Evolutionary conservation across 2,888 invertebrate genomes (phyloP), one percentile per base, ranked within the genome.

Genomic region (Brenthis ino): DNA sequence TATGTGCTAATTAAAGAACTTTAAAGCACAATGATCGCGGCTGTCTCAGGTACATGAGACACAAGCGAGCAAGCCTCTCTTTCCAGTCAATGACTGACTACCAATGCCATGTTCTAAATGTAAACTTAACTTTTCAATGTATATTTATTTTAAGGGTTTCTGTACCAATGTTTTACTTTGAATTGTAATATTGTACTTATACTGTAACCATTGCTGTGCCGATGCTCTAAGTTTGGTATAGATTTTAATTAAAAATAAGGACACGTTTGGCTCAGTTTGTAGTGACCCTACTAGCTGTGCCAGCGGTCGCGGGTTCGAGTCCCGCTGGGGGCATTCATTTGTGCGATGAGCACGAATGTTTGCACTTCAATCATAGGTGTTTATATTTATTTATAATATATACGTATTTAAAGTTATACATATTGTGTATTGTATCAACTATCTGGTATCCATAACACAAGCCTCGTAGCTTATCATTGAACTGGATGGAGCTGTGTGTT

Each of bases 1-100:
- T 88, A 89, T 88, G 91, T 88, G 87, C 90, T 91, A 91, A 92
- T 92, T 92, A 92, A 89, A 85, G 82, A 82, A 84, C 83, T 82
- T 85, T 77, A 81, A 72, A 79, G 82, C 83, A 91, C 91, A 91
- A 91, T 91, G 90, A 89, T 86, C 85, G 79, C 80, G 86, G 83
- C 87, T 89, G 90, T 90, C 71, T 68, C 68, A 64, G 65, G 71
- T 78, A 85, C 85, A 83, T 84, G 85, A 84, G 83, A 81, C 80
- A 75, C 74, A 65, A 80, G 79, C 80, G 80, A 79, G 82, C 84
- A 81, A 80, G 81, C 82, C 80, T 82, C 80, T 82, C 85, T 84
- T 85, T 84, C 84, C 84, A 82, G 78, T 79, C 83, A 82, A 78
- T 88, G 87, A 89, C 84, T 89, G 89, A 88, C 88, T 89, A 85